A percentile compares a stretch with the other conserved stretches of the same genome.
Conservation (phyloP, 2,888 invertebrate genomes). For the Leptopterna dolabrata region DNA sequence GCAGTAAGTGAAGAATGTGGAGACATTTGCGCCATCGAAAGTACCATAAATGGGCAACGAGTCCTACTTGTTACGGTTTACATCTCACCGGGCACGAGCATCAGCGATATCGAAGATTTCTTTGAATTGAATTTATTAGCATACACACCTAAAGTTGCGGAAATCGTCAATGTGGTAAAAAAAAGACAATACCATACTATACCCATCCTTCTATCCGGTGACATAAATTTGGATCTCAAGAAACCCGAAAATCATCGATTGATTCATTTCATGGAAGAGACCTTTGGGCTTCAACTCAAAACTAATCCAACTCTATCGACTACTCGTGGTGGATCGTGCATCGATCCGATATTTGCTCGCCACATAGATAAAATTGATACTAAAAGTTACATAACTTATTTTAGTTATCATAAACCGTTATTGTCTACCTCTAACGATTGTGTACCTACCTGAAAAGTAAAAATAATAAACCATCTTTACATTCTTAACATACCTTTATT, state of each 20-base stretch:
- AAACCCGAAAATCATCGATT: neutral
- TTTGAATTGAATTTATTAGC: neutral
- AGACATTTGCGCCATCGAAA: neutral
- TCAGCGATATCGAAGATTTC: neutral
- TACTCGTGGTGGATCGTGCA: constrained; percentile 21
- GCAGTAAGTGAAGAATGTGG: neutral
- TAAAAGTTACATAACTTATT: neutral
- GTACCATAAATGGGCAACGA: neutral
- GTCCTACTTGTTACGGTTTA: neutral
- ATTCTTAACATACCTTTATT: constrained; percentile 4
- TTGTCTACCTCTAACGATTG: neutral
- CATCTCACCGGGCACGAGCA: constrained; percentile 17
- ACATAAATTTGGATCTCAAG: neutral
- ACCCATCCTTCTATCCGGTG: neutral
- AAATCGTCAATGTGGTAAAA: neutral
- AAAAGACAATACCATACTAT: neutral
- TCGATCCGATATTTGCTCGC: neutral
- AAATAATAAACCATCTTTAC: no score
- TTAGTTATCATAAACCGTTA: constrained; percentile 14
- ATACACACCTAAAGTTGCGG: neutral
- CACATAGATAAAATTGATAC: constrained; percentile 10
- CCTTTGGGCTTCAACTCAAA: no score
- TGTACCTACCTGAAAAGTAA: no score
- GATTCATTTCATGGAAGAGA: neutral
- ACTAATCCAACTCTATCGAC: neutral